Evolutionary conservation across 2,797 vertebrate genomes (phyloP).

Genomic region (Botia kubotai): DNA sequence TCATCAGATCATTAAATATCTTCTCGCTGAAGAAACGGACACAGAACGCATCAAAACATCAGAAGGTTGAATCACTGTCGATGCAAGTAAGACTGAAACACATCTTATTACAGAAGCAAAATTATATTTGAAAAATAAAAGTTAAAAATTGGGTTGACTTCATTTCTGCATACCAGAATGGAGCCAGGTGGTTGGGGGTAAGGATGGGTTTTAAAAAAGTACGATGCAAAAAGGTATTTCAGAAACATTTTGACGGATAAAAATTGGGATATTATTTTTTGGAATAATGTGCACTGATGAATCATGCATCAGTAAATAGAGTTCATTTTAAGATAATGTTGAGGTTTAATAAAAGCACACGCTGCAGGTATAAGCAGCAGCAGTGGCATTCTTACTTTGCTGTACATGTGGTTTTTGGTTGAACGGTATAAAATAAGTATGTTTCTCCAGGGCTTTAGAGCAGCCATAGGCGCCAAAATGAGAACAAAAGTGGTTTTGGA

Average conservation of each 20-base stretch:
- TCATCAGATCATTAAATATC: constrained; percentile 7
- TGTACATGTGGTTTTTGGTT: constrained; percentile 34
- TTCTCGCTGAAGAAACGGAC: constrained; percentile 6
- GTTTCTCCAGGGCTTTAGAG: constrained; percentile 47
- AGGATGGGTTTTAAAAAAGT: not conserved
- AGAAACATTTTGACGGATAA: not conserved
- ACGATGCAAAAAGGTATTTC: not conserved
- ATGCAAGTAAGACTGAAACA: not conserved
- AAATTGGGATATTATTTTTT: not conserved
- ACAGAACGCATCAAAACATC: constrained; percentile 5
- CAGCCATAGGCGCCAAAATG: constrained; percentile 55
- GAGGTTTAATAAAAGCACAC: not conserved
- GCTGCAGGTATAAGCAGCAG: not conserved
- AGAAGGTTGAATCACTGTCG: not conserved
- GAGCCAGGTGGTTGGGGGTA: not conserved
- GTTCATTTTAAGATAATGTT: not conserved
- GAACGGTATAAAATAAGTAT: constrained; percentile 35
- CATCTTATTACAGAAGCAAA: too few species aligned
- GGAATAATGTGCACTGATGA: too few species aligned
- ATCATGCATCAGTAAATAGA: not conserved
- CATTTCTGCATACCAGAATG: not conserved
- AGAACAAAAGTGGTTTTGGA: constrained; percentile 57
- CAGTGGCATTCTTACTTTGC: not conserved
- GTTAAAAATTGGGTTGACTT: not conserved
- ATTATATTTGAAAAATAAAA: too few species aligned